Base-by-base conservation (phyloP, 2,797 vertebrate species). In the Alca torda region DNA sequence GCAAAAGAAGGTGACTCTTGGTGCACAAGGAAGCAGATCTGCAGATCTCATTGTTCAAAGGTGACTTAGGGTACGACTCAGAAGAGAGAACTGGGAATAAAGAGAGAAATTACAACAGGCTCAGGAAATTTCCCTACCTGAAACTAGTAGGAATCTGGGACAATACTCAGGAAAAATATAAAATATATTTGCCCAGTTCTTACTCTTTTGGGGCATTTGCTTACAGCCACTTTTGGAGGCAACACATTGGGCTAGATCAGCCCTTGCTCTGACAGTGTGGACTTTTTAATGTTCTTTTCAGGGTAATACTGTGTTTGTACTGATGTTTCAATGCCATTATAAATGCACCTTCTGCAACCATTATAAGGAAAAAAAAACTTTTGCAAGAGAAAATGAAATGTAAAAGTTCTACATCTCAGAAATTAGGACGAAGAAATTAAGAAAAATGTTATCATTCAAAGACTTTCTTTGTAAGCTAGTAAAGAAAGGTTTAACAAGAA, bases 401-500 rank as follows among this genome's bases (percentile, higher is more conserved):
- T 35, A 37, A 45, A 89, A 48, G 5, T 39, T 43, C 31, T 54
- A 9, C 11, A 75, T 39, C 46, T 89, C 16, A 3, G 77, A 87
- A 93, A 81, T 56, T 21, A 73, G 6, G 6, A 54, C 23, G 48
- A 43, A 88, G 35, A 84, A 65, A 63, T 41, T 13, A 25, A 64
- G 65, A 65, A 77, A 88, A 93, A 25, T 31, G 33, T 11, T 20
- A 35, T 46, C 23, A 24, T 35, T 92, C 35, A 85, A 85, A 89
- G 25, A 25, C 65, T 85, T 85, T 51, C 45, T 89, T 94, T 88
- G 77, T 94, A 53, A 90, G 24, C 21, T 37, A 20, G 9, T 48
- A 84, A 79, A 77, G n/a, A 89, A 89, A 77, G 4, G 6, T 70
- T 92, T 95, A 94, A 84, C 90, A 95, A 81, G 82, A 89, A 86